These are phyloP conservation scores for Hemicrepidius hirtus DNA, from an alignment of 2,888 invertebrate genomes.

Conservation along the genomic window DNA sequence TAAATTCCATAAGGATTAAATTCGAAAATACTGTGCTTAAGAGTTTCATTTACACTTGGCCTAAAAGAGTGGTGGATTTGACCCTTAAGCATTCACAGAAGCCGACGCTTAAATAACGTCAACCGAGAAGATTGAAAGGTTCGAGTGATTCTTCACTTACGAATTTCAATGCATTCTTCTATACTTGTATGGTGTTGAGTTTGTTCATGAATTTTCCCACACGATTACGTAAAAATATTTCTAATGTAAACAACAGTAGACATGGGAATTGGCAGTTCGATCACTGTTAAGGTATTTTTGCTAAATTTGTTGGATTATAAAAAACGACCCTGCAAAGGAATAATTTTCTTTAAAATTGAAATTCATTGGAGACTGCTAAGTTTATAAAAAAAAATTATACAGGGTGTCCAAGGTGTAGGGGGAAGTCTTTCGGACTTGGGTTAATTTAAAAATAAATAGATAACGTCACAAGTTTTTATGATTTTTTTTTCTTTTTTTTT, in stretches of 20 bases:
- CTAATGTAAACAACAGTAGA: background rate
- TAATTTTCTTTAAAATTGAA: too few species aligned
- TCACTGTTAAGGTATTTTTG: too few species aligned
- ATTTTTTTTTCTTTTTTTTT: too few species aligned
- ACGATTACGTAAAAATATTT: constrained; percentile 6
- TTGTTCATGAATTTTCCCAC: constrained; percentile 15
- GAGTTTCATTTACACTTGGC: constrained; percentile 36
- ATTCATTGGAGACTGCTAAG: too few species aligned
- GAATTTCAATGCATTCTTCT: constrained; percentile 6
- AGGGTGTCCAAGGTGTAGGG: too few species aligned
- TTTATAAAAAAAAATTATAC: too few species aligned
- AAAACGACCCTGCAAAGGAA: too few species aligned
- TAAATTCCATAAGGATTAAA: constrained; percentile 23
- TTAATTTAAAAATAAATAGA: too few species aligned
- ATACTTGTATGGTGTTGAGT: background rate
- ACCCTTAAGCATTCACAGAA: constrained; percentile 20
- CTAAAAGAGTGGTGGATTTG: constrained; percentile 22
- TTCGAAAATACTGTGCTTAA: constrained; percentile 12
- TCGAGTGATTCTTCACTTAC: constrained; percentile 36
- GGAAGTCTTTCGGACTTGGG: too few species aligned
- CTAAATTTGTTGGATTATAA: too few species aligned
- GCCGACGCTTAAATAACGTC: constrained; percentile 40
- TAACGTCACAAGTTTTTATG: too few species aligned
- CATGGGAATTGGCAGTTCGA: too few species aligned
- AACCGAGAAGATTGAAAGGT: constrained; percentile 46